phyloP scores from a whole-genome alignment of 2,113 vertebrate species.

The Chitala chitala region DNA sequence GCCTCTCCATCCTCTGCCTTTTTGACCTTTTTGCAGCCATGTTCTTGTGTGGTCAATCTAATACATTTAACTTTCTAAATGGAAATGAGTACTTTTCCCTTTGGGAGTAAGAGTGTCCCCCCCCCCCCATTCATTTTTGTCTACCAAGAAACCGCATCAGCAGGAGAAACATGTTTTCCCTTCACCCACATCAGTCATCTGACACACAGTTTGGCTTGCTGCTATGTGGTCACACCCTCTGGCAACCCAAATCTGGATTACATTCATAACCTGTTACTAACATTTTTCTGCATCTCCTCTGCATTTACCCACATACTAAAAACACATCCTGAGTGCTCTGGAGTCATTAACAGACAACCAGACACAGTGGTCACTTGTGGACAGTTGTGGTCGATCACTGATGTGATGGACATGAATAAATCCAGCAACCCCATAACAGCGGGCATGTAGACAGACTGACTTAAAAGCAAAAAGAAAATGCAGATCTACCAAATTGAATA shows the following conservation, averaged over 20 bases:
- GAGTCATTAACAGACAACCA: neutral
- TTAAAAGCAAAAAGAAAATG: too few relatives aligned
- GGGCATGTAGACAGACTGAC: too few relatives aligned
- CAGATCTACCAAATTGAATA: too few relatives aligned
- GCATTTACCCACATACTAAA: too few relatives aligned
- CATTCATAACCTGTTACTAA: constrained; percentile 10
- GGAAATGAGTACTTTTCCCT: neutral
- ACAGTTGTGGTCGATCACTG: neutral
- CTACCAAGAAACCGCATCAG: neutral
- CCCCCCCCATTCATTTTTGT: constrained; percentile 16
- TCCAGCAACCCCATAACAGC: too few relatives aligned
- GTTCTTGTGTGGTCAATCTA: neutral
- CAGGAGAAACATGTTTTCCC: neutral
- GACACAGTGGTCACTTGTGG: neutral
- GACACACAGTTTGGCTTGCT: neutral
- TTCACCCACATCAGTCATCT: neutral
- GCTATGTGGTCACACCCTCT: constrained; percentile 8
- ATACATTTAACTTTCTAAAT: constrained; percentile 16
- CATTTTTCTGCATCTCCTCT: neutral
- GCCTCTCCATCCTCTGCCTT: constrained; percentile 17
- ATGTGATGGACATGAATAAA: neutral
- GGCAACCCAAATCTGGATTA: neutral
- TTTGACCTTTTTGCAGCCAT: neutral
- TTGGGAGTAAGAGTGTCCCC: constrained; percentile 17
- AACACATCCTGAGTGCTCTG: neutral